Evolutionary conservation across 2,113 vertebrate species (phyloP), one percentile per base, ranked within the genome.

Genomic region (Microtus oregoni): DNA sequence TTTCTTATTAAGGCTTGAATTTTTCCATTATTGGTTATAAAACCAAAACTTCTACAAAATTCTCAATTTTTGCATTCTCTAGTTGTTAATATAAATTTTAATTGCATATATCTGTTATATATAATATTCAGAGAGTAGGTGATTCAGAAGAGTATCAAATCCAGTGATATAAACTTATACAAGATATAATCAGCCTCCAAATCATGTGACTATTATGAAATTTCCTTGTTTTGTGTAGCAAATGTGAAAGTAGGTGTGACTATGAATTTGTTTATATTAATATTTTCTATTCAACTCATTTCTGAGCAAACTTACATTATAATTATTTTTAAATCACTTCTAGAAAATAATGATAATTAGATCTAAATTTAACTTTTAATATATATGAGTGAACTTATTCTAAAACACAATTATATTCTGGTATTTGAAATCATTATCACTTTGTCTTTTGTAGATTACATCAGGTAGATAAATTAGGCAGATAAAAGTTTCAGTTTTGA

Each of bases 291-390:
- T 7, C 26, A 82, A 82, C 2, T 61, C 1, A 5, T 2, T 68
- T 94, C 28, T 94, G 58, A 97, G 2, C 58, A 79, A 41, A 55
- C 63, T 75, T 65, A 17, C 86, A 38, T 89, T 52, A 91, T 47
- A 47, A 76, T 77, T 91, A 91, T 63, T 81, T 81, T 95, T 58
- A 82, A 89, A 89, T 82, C 5, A 5, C 68, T 79, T 94, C 38
- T 73, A 47, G 61, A 58, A 44, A 3, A 52, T 30, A 67, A 41
- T 50, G 30, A 35, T 47, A 58, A 24, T 32, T 14, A 77, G 24
- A 52, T 61, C 24, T 86, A 76, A 76, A 35, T 87, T 91, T 86
- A 13, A 77, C 58, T 77, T 30, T 35, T n/a, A 65, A 61, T 14
- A 10, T 38, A 77, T 3, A 35, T 55, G 41, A 81, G 70, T 47